A percentile compares a stretch with the other conserved stretches of the same genome.
Evolutionary conservation across 2,797 vertebrate genomes (phyloP).

Genomic region (Onychomys torridus): DNA sequence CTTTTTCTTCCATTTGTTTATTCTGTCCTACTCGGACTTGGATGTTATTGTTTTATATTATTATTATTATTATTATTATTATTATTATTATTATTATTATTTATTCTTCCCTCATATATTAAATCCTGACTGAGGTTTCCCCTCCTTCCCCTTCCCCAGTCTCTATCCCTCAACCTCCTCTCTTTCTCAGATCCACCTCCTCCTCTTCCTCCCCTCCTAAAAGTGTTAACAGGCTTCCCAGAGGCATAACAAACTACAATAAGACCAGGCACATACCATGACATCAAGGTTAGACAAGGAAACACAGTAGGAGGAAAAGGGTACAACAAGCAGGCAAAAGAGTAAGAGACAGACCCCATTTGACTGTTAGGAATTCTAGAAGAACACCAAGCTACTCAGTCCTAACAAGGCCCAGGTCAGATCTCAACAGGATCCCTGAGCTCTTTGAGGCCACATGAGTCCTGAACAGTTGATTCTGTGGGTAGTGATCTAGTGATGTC

Average conservation of each 20-base stretch:
- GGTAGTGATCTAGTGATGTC: neutral
- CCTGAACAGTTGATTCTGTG: neutral
- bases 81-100: neutral
- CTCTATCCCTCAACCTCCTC: neutral
- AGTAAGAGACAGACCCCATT: neutral
- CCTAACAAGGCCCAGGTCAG: neutral
- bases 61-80: neutral
- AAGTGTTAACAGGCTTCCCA: neutral
- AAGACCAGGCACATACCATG: neutral
- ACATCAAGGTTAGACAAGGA: neutral
- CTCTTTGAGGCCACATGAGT: neutral
- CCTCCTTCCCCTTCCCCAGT: neutral
- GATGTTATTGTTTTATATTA: neutral
- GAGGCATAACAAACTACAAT: neutral
- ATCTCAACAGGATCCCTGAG: neutral
- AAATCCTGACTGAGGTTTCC: neutral
- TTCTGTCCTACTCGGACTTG: neutral
- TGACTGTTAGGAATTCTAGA: neutral
- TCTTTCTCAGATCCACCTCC: neutral
- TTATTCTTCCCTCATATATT: neutral
- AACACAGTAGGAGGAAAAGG: neutral
- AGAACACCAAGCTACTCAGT: neutral
- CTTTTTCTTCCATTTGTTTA: neutral
- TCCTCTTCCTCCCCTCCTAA: neutral
- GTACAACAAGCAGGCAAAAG: neutral